Evolutionary conservation across 1,140 invertebrate species (phyloP), one percentile per base, ranked within the genome.

Genomic region (Daktulosphaira vitifoliae): DNA sequence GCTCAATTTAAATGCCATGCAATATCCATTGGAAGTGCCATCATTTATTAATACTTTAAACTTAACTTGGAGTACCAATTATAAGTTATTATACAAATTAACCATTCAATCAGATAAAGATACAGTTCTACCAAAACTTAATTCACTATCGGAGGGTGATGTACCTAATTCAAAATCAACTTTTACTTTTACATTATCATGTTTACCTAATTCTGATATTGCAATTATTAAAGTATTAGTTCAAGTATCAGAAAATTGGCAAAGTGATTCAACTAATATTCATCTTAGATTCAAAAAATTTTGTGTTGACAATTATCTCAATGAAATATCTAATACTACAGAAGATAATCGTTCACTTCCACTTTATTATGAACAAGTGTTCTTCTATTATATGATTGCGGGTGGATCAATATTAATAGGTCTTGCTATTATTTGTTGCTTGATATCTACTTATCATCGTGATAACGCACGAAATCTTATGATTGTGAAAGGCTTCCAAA

Each of bases 401-500:
- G 18, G 9, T 11, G 56, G 39, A 0, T 62, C 56, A 6, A 18
- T 25, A 3, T 9, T 62, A 13, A 25, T 16, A 13, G 56, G 39
- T 1, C 13, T 62, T 5, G 56, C 56, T 6, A 11, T 62, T 18
- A 48, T 48, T 18, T 62, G 56, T 33, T 62, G 56, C 15, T 16
- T 62, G 13, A 46, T 16, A 11, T 22, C 56, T 11, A 15, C 56
- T 13, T 11, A 11, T 4, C 56, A 22, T 25, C 42, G 25, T 8
- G 42, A 29, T 7, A 48, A 48, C 1, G 42, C 56, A 2, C 42
- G 39, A 13, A 39, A 44, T 46, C 54, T 59, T 4, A 44, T 29
- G 42, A 33, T 62, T 1, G 46, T 62, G 3, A 62, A 62, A 22
- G 56, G 56, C 18, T 62, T 62, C 2, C 56, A 33, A 13, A 48